phyloP scores from a whole-genome alignment of 2,113 vertebrate species.

The Pyrgilauda ruficollis region DNA sequence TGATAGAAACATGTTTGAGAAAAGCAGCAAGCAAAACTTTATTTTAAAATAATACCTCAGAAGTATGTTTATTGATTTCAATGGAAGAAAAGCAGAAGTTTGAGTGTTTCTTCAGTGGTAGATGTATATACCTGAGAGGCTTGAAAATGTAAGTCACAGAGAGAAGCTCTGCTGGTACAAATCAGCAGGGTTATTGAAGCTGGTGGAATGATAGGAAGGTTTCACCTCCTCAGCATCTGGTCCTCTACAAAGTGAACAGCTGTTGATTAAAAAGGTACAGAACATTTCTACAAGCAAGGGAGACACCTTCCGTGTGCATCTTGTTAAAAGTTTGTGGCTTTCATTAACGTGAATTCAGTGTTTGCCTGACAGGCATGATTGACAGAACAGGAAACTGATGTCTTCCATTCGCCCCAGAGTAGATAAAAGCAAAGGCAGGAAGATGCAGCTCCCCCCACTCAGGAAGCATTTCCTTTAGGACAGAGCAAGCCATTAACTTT shows the following conservation, averaged over 20 bases:
- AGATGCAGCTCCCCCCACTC: neutral
- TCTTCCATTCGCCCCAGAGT: slow-evolving; percentile 19
- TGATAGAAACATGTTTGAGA: neutral
- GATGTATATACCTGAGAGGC: neutral
- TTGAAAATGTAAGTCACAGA: neutral
- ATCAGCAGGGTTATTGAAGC: neutral
- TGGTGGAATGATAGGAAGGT: neutral
- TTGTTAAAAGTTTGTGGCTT: slow-evolving; percentile 22
- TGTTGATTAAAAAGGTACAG: slow-evolving; percentile 16
- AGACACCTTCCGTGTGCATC: neutral
- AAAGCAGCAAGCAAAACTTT: neutral
- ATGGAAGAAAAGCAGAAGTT: neutral
- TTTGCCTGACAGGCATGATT: slow-evolving; percentile 7
- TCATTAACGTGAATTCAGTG: slow-evolving; percentile 20
- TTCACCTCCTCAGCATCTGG: neutral
- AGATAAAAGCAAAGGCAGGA: slow-evolving; percentile 27
- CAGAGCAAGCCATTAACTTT: neutral
- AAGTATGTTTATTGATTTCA: neutral
- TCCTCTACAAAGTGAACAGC: neutral
- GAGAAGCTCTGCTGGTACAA: neutral
- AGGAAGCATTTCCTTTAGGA: slow-evolving; percentile 2
- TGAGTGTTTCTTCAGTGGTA: neutral
- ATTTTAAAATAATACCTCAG: neutral
- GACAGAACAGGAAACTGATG: slow-evolving; percentile 21
- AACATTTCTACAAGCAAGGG: neutral